A percentile compares a stretch with the other conserved stretches of the same genome.
phyloP scores from a whole-genome alignment of 2,888 invertebrate genomes.

The Apoderus coryli region DNA sequence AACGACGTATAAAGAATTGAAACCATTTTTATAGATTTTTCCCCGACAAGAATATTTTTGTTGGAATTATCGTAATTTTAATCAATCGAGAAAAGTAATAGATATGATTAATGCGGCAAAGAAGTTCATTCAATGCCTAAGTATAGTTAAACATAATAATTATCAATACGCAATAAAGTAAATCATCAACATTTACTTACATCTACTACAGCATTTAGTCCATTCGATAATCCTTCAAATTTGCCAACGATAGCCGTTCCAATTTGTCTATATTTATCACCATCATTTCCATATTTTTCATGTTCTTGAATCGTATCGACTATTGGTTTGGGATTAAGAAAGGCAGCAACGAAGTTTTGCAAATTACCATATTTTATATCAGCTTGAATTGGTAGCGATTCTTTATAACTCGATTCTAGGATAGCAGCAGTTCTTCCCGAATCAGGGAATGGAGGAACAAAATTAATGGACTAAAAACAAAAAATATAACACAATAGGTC shows the following conservation, averaged over 20 bases:
- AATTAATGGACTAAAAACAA: conserved; percentile 11
- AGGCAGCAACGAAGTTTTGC: conserved; percentile 25
- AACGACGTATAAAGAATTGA: too few relatives aligned
- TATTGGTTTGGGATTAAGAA: conserved; percentile 45
- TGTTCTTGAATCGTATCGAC: conserved; percentile 61
- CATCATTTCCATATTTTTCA: conserved; percentile 68
- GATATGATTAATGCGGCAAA: too few relatives aligned
- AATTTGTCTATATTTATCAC: conserved; percentile 47
- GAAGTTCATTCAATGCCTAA: too few relatives aligned
- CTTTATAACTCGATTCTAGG: conserved; percentile 21
- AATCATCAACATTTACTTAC: too few relatives aligned
- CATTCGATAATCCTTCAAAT: conserved; percentile 42
- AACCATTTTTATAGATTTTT: too few relatives aligned
- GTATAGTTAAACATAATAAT: too few relatives aligned
- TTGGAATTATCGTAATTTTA: too few relatives aligned
- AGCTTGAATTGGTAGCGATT: conserved; percentile 24
- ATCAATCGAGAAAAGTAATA: too few relatives aligned
- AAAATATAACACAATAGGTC: too few relatives aligned
- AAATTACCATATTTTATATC: conserved; percentile 27
- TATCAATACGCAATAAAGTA: too few relatives aligned
- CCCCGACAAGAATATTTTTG: too few relatives aligned
- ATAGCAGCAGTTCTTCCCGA: conserved; percentile 26
- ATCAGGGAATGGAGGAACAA: conserved; percentile 21
- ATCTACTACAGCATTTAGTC: conserved; percentile 26
- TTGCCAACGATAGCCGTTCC: conserved; percentile 52